A percentile compares a stretch with the other conserved stretches of the same genome.
Conservation (phyloP, 2,888 invertebrate species). For the Thymelicus acteon region DNA sequence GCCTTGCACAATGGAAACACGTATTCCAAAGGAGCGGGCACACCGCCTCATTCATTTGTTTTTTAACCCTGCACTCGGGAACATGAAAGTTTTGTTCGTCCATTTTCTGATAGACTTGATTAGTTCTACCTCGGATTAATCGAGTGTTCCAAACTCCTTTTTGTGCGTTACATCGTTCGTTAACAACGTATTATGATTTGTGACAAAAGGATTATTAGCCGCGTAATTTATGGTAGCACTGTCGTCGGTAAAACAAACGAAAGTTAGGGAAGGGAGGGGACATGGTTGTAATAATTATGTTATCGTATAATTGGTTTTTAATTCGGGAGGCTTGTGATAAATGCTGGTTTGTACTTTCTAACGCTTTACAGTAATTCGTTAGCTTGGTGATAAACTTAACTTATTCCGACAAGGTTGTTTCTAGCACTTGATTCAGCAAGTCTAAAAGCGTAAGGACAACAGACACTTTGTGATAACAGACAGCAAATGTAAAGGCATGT, state of each 20-base stretch:
- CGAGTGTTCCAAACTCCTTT: constrained; percentile 48
- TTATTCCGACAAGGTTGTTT: too few species aligned
- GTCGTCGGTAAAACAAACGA: constrained; percentile 35
- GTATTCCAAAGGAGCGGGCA: constrained; percentile 47
- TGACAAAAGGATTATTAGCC: constrained; percentile 38
- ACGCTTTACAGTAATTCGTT: too few species aligned
- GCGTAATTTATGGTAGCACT: constrained; percentile 35
- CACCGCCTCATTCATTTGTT: constrained; percentile 81
- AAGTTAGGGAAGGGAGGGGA: neutral
- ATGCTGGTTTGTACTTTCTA: constrained; percentile 19
- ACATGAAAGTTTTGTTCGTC: constrained; percentile 59
- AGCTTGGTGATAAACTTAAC: too few species aligned
- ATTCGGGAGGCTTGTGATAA: constrained; percentile 40
- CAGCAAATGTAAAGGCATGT: too few species aligned
- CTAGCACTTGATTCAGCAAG: too few species aligned
- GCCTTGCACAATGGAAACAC: constrained; percentile 23
- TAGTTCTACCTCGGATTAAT: constrained; percentile 80
- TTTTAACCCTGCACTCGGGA: constrained; percentile 58
- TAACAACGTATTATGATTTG: constrained; percentile 44
- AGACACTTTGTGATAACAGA: too few species aligned
- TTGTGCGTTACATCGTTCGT: constrained; percentile 48
- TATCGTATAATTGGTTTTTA: constrained; percentile 31
- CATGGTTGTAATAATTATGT: constrained; percentile 24
- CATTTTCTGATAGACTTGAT: constrained; percentile 77
- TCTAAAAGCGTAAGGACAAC: too few species aligned